These are phyloP conservation scores for Sycophaga agraensis DNA, from an alignment of 1,140 invertebrate species.

Conservation along the genomic window DNA sequence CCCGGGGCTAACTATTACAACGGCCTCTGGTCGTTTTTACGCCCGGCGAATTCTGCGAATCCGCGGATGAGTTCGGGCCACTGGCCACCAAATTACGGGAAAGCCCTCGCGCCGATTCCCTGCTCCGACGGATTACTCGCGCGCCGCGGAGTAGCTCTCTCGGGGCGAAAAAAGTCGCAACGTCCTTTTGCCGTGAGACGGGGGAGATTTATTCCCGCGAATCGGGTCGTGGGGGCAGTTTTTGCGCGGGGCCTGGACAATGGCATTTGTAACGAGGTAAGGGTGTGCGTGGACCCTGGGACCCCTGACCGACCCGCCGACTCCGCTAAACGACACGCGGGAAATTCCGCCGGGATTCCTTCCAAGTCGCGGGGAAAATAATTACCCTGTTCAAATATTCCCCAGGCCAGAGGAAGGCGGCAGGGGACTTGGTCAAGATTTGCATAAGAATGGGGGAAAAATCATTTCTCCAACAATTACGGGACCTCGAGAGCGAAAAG, in stretches of 20 bases:
- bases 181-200: too few species aligned
- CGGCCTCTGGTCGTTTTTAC: too few species aligned
- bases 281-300: slow-evolving; percentile 27
- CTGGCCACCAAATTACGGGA: too few species aligned
- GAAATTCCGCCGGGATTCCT: slow-evolving; percentile 16
- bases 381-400: slow-evolving; percentile 53
- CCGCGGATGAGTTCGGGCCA: too few species aligned
- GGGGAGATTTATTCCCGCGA: slow-evolving; percentile 11
- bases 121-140: too few species aligned
- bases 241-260: slow-evolving; percentile 34
- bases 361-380: slow-evolving; percentile 41
- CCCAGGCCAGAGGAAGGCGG: too few species aligned
- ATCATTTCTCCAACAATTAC: slow-evolving; percentile 54
- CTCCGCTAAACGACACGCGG: slow-evolving; percentile 12
- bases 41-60: too few species aligned
- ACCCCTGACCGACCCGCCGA: too few species aligned
- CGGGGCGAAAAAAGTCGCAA: too few species aligned
- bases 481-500: slow-evolving; percentile 27
- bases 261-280: slow-evolving; percentile 39
- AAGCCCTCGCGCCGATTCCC: too few species aligned
- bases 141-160: too few species aligned
- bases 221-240: slow-evolving; percentile 1
- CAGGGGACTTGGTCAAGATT: slow-evolving; percentile 50
- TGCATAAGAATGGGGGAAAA: slow-evolving; percentile 54
- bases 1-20: too few species aligned